Base-by-base conservation (phyloP, 2,113 vertebrate genomes). In the Anoplopoma fimbria region DNA sequence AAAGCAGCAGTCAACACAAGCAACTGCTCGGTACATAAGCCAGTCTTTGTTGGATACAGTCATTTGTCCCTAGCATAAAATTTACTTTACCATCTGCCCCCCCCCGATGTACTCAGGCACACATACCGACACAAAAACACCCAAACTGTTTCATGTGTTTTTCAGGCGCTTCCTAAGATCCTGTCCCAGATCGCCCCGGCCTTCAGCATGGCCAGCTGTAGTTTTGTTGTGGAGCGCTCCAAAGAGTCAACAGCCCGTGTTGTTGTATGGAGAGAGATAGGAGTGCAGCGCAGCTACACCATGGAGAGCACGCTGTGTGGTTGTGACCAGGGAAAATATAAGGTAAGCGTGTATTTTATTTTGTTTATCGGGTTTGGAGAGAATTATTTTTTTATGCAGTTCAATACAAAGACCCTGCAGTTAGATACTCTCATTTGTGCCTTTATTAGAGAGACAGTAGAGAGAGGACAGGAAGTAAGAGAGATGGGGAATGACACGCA, bases 221-320 rank as follows among this genome's bases (percentile, higher is more conserved):
- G 98, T 93, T 99, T 99, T 78, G 98, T 99, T 21, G 98, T 99
- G 77, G 98, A 99, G 83, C 99, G 98, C 79, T 99, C 98, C 60
- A 99, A 99, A 87, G 98, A 99, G 88, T 96, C 98, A 19, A 99
- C 98, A 1, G 98, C 98, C 0, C 96, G 98, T 0, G 98, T 99
- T 70, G 98, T 99, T 62, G 97, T 99, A 2, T 99, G 98, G 98
- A 94, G 97, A 85, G 98, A 99, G 90, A 98, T 99, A 57, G 98
- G 98, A 47, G 97, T 99, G 9, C 97, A 98, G 49, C 96, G 97
- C 85, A 99, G 98, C 90, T 99, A 99, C 69, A 99, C 98, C 70
- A 99, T 99, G 98, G 98, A 99, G 93, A 99, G 98, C 89, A 99
- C 98, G 0, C 93, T 99, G 65, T 99, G 98, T 85, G 98, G 98